These are phyloP conservation scores for Acrocephalus kingi DNA, from an alignment of 2,113 vertebrate genomes.

Conservation along the genomic window DNA sequence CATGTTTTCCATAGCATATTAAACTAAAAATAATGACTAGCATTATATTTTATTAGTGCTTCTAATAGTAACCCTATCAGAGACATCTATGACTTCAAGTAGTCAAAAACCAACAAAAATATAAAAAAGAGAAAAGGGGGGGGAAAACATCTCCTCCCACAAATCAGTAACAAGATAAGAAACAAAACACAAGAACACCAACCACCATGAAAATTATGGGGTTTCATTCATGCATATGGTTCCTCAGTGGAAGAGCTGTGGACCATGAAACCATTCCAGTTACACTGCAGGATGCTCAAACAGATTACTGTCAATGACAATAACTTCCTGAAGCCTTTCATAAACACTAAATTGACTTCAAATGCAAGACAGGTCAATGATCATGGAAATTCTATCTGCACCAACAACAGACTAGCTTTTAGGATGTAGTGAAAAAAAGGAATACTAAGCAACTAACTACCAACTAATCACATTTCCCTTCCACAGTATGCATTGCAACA, in stretches of 20 bases:
- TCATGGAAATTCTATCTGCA: background rate
- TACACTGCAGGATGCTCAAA: background rate
- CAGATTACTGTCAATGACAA: background rate
- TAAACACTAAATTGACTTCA: background rate
- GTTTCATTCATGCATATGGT: background rate
- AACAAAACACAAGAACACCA: background rate
- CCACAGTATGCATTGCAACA: background rate
- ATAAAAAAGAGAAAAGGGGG: rapidly evolving
- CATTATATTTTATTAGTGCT: background rate
- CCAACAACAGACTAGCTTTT: background rate
- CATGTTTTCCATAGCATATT: background rate
- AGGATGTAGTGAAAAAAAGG: background rate
- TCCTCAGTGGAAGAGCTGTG: background rate
- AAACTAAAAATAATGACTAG: background rate
- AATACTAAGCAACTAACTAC: background rate
- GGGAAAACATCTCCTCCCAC: rapidly evolving
- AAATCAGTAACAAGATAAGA: background rate
- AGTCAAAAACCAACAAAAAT: background rate
- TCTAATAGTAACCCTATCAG: background rate
- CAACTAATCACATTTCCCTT: background rate
- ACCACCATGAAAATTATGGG: background rate
- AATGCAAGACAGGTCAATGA: background rate
- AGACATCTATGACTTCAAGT: background rate
- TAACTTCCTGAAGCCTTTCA: background rate
- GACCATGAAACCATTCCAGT: background rate